These are phyloP conservation scores for Thunnus thynnus DNA, from an alignment of 2,113 vertebrate genomes.

Conservation along the genomic window DNA sequence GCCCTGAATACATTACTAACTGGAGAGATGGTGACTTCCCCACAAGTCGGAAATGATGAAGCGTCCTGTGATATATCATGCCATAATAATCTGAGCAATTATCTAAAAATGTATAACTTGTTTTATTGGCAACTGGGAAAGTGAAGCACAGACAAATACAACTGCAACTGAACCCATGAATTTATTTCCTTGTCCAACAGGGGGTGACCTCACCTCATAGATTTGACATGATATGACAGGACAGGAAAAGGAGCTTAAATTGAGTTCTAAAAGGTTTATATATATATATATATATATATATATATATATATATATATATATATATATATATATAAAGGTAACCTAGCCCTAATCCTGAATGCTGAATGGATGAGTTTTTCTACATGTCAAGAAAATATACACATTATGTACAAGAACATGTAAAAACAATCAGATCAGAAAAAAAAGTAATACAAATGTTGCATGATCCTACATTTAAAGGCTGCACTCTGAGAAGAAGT, in stretches of 20 bases:
- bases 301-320: no score
- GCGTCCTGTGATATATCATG: background rate
- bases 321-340: background rate
- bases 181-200: constrained; percentile 43
- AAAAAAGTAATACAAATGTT: background rate
- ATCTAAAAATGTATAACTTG: background rate
- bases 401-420: background rate
- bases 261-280: background rate
- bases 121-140: background rate
- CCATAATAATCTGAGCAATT: background rate
- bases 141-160: background rate
- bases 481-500: background rate
- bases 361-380: background rate
- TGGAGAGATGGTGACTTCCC: no score
- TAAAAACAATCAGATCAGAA: no score
- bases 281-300: no score
- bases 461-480: no score
- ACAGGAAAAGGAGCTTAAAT: background rate
- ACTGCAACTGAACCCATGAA: background rate
- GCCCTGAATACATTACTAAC: no score
- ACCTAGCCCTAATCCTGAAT: no score
- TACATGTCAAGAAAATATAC: no score
- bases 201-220: constrained; percentile 8
- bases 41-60: background rate
- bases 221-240: background rate